These are phyloP conservation scores for Halictus quadricinctus DNA, from an alignment of 2,888 invertebrate species.

Conservation along the genomic window DNA sequence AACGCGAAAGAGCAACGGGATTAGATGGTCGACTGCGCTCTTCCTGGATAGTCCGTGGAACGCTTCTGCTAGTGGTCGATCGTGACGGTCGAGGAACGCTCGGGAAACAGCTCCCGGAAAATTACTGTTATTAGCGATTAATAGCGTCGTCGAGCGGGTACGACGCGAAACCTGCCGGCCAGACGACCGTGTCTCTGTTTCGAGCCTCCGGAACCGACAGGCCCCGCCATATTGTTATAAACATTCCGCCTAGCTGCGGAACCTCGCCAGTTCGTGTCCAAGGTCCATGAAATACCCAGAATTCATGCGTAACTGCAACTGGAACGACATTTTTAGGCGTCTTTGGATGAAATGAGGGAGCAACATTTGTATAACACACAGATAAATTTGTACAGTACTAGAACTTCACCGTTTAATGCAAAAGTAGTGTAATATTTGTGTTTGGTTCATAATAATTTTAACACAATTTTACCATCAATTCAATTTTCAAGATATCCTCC, in stretches of 20 bases:
- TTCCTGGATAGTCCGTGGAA: constrained; percentile 40
- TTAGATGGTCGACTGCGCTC: constrained; percentile 43
- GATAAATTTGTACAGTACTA: no score
- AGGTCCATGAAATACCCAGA: no score
- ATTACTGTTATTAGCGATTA: constrained; percentile 46
- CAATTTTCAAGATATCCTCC: no score
- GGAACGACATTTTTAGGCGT: no score
- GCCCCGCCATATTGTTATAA: background rate
- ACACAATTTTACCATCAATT: no score
- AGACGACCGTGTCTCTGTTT: constrained; percentile 1
- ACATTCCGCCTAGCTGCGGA: background rate
- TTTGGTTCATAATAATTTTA: no score
- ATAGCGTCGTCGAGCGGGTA: constrained; percentile 20
- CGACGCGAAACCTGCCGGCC: background rate
- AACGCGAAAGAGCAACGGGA: constrained; percentile 53
- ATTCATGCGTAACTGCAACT: no score
- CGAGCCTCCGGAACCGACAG: background rate
- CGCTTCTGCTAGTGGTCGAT: constrained; percentile 26
- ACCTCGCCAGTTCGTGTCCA: background rate
- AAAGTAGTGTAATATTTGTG: no score
- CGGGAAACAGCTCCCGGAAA: constrained; percentile 13
- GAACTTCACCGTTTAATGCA: no score
- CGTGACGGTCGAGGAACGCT: constrained; percentile 37
- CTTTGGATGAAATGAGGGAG: no score
- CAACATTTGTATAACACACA: no score